Evolutionary conservation across 2,113 vertebrate genomes (phyloP).

Genomic region (Emydocephalus ijimae): DNA sequence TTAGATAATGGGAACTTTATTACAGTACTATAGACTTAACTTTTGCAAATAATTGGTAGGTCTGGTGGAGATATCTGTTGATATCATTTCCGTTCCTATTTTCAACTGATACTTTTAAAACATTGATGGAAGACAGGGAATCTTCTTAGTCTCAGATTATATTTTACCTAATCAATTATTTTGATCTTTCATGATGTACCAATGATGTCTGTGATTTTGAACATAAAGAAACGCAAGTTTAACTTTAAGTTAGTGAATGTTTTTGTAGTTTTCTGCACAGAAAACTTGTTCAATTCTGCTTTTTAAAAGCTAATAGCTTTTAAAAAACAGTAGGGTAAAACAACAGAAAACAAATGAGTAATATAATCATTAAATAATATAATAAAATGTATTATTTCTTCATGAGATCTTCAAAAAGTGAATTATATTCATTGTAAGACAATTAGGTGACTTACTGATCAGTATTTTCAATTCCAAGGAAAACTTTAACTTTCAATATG

Average conservation of each 20-base stretch:
- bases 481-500: slow-evolving; percentile 42
- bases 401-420: slow-evolving; percentile 35
- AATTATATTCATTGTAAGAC: slow-evolving; percentile 39
- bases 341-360: slow-evolving; percentile 34
- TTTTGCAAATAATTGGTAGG: neutral
- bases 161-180: slow-evolving; percentile 24
- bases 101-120: neutral
- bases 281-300: slow-evolving; percentile 49
- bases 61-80: neutral
- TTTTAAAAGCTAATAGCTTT: slow-evolving; percentile 23
- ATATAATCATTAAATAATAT: slow-evolving; percentile 41
- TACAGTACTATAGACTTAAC: neutral
- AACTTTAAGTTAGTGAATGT: slow-evolving; percentile 37
- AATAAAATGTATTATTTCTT: slow-evolving; percentile 47
- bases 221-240: slow-evolving; percentile 29
- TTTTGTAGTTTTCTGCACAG: slow-evolving; percentile 42
- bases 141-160: slow-evolving; percentile 39
- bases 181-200: slow-evolving; percentile 7
- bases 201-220: slow-evolving; percentile 46
- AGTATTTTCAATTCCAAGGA: slow-evolving; percentile 25
- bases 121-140: neutral
- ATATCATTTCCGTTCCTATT: slow-evolving; percentile 24
- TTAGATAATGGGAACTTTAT: slow-evolving; percentile 29
- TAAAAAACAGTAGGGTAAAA: slow-evolving; percentile 19
- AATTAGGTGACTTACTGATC: slow-evolving; percentile 27